phyloP scores from a whole-genome alignment of 2,113 vertebrate genomes.

The Trematocara stigmaticum region DNA sequence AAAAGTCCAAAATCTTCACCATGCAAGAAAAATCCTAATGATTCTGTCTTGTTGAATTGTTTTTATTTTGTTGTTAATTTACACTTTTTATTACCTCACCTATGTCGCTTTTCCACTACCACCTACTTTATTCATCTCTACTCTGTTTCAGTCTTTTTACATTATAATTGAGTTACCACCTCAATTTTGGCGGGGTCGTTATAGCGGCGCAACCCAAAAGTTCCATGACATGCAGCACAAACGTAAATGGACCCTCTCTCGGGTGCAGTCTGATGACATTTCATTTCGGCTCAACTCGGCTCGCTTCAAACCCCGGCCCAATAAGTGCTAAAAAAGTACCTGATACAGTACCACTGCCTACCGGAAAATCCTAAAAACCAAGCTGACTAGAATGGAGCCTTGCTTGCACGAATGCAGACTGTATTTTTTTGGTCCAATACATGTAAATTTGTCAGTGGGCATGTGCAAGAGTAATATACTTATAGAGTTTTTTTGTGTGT shows the following conservation, averaged over 20 bases:
- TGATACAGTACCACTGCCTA: background rate
- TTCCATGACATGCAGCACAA: background rate
- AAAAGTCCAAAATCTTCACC: background rate
- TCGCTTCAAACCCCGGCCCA: background rate
- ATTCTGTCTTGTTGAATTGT: background rate
- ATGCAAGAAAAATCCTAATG: background rate
- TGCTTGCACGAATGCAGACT: background rate
- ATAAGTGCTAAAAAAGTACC: background rate
- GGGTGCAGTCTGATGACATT: background rate
- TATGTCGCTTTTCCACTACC: background rate
- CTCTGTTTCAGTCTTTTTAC: background rate
- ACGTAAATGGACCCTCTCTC: background rate
- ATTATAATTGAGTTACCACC: background rate
- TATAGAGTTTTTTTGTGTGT: accelerated
- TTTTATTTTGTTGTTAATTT: background rate
- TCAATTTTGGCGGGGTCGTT: background rate
- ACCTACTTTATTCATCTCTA: background rate
- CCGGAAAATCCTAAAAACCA: background rate
- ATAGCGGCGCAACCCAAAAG: background rate
- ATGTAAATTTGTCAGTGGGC: background rate
- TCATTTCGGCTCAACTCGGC: background rate
- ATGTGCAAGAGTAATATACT: background rate
- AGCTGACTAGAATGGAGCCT: background rate
- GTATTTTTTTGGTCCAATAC: background rate
- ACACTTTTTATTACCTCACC: background rate